A percentile compares a stretch with the other conserved stretches of the same genome.
Evolutionary conservation across 1,140 invertebrate species (phyloP).

Genomic region (Pseudomyrmex gracilis): DNA sequence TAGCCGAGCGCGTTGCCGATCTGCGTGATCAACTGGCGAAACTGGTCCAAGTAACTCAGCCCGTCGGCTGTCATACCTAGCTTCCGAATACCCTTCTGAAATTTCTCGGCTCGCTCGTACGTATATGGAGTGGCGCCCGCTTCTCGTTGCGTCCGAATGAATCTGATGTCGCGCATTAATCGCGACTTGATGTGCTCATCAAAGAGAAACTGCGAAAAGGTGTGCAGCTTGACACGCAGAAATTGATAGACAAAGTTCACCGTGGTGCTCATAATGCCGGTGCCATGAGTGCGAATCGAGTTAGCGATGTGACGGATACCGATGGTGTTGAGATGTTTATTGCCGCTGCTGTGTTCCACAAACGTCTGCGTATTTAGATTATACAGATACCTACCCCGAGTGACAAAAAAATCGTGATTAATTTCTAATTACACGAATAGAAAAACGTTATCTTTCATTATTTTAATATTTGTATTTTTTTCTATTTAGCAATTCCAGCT

Average conservation of each 20-base stretch:
- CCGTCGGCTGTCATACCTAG: conserved; percentile 94
- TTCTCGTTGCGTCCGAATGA: conserved; percentile 84
- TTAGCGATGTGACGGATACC: conserved; percentile 98
- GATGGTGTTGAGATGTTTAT: conserved; percentile 98
- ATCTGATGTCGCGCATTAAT: conserved; percentile 95
- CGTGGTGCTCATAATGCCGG: conserved; percentile 98
- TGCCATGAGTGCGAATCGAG: conserved; percentile 98
- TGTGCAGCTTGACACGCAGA: conserved; percentile 96
- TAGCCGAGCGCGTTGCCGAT: conserved; percentile 99
- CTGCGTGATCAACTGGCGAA: conserved; percentile 96
- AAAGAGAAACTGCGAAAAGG: conserved; percentile 98
- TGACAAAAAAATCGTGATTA: neutral
- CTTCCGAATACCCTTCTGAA: conserved; percentile 96
- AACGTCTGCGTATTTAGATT: conserved; percentile 99
- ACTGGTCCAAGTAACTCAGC: conserved; percentile 96
- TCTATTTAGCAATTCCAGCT: conserved; percentile 5
- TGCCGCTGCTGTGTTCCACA: conserved; percentile 95
- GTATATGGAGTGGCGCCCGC: conserved; percentile 86
- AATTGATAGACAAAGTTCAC: conserved; percentile 99
- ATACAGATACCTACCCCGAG: conserved; percentile 90
- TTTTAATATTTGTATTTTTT: neutral
- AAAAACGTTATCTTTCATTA: too few species aligned
- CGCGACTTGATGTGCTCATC: conserved; percentile 99
- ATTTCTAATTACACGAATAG: neutral
- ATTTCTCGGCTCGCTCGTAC: conserved; percentile 97